Percentiles rank a stretch among this genome's conserved stretches.
phyloP scores from a whole-genome alignment of 2,888 invertebrate genomes.

The Chymomyza amoena region DNA sequence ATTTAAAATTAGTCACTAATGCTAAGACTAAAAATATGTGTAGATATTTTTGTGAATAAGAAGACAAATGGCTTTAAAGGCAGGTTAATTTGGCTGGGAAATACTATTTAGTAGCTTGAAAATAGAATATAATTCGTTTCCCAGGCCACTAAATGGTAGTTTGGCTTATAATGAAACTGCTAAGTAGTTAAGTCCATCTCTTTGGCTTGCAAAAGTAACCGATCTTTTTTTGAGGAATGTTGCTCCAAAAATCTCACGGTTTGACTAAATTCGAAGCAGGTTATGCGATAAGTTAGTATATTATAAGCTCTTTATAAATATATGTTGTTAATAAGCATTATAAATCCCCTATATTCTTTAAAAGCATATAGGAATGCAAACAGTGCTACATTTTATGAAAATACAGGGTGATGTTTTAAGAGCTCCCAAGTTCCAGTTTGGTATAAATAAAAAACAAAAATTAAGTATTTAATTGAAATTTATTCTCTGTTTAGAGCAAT shows the following conservation, averaged over 20 bases:
- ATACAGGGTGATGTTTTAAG: no score
- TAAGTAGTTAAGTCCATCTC: background rate
- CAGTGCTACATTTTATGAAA: no score
- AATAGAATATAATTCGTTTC: background rate
- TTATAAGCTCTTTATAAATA: no score
- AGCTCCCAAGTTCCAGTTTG: no score
- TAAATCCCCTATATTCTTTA: no score
- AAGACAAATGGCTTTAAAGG: background rate
- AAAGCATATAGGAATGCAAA: no score
- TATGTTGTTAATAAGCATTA: no score
- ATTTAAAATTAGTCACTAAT: conserved; percentile 18
- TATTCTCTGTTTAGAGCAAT: no score
- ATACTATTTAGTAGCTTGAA: background rate
- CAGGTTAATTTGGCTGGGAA: background rate
- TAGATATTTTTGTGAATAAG: background rate
- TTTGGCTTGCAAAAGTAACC: background rate
- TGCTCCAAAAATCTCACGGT: background rate
- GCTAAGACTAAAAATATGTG: background rate
- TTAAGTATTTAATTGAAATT: no score
- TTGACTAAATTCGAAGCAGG: no score
- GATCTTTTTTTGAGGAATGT: background rate
- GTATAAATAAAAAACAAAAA: no score
- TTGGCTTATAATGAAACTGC: background rate
- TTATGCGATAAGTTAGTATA: no score
- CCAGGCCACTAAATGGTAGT: background rate